These are phyloP conservation scores for Athene noctua DNA, from an alignment of 2,113 vertebrate species.

Conservation along the genomic window DNA sequence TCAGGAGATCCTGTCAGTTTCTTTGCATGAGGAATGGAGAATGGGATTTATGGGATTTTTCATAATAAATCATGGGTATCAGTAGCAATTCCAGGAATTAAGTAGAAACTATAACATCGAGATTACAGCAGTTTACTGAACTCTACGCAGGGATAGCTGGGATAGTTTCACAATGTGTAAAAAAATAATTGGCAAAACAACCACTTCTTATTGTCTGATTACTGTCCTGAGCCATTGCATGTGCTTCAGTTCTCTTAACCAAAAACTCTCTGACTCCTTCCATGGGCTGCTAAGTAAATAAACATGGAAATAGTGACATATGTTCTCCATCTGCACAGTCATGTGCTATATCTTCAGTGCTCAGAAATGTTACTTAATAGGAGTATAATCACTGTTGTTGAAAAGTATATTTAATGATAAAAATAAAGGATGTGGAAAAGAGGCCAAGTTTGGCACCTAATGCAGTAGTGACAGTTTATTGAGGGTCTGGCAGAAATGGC, in stretches of 20 bases:
- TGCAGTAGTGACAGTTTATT: constrained; percentile 43
- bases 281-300: constrained; percentile 55
- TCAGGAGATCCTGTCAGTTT: background rate
- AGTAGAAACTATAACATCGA: background rate
- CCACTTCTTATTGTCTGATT: constrained; percentile 22
- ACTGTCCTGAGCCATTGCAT: constrained; percentile 12
- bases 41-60: background rate
- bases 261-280: constrained; percentile 27
- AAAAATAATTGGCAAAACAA: constrained; percentile 38
- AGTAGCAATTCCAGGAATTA: constrained; percentile 22
- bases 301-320: constrained; percentile 59
- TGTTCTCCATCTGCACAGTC: constrained; percentile 62
- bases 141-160: background rate
- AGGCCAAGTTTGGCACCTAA: constrained; percentile 52
- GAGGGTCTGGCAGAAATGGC: constrained; percentile 28
- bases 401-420: constrained; percentile 52
- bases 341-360: background rate
- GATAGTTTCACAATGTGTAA: constrained; percentile 39
- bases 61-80: background rate
- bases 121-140: constrained; percentile 22
- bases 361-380: constrained; percentile 44
- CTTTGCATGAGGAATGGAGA: background rate
- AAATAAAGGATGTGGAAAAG: constrained; percentile 23
- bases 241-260: constrained; percentile 12
- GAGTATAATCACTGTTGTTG: constrained; percentile 41